Evolutionary conservation across 2,113 vertebrate genomes (phyloP).

Genomic region (Syngnathus scovelli): DNA sequence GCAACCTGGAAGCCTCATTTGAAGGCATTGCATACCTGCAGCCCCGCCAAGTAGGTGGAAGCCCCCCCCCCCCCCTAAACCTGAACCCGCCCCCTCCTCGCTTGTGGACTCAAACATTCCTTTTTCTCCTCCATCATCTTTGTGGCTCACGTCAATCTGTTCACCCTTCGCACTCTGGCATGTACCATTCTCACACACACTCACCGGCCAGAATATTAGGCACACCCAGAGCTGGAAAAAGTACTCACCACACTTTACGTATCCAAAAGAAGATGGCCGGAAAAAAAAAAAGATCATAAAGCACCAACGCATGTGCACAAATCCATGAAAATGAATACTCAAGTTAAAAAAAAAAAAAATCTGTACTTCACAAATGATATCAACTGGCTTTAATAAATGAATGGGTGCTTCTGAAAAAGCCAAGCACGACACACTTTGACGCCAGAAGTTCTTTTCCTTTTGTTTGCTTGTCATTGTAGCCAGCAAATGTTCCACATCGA

Average conservation of each 20-base stretch:
- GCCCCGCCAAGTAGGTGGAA: conserved; percentile 95
- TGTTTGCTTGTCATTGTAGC: neutral
- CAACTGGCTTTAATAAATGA: neutral
- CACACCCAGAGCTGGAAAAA: neutral
- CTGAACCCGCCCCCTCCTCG: conserved; percentile 19
- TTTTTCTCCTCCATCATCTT: conserved; percentile 24
- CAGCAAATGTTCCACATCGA: neutral
- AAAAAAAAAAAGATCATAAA: neutral
- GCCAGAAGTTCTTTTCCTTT: neutral
- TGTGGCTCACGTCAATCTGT: conserved; percentile 18
- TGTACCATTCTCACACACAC: conserved; percentile 3
- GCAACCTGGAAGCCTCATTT: conserved; percentile 99
- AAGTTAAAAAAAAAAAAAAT: no score
- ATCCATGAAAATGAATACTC: no score
- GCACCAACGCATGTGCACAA: neutral
- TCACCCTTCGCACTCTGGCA: conserved; percentile 3
- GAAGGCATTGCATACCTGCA: conserved; percentile 99
- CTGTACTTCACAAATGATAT: neutral
- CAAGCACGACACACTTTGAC: neutral
- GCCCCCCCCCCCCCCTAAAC: neutral
- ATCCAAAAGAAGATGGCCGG: no score
- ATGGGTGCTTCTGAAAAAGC: neutral
- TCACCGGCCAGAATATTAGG: neutral
- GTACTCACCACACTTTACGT: neutral
- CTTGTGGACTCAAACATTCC: conserved; percentile 67